Evolutionary conservation across 1,140 invertebrate genomes (phyloP).

Genomic region (Pseudomyrmex cubaensis): DNA sequence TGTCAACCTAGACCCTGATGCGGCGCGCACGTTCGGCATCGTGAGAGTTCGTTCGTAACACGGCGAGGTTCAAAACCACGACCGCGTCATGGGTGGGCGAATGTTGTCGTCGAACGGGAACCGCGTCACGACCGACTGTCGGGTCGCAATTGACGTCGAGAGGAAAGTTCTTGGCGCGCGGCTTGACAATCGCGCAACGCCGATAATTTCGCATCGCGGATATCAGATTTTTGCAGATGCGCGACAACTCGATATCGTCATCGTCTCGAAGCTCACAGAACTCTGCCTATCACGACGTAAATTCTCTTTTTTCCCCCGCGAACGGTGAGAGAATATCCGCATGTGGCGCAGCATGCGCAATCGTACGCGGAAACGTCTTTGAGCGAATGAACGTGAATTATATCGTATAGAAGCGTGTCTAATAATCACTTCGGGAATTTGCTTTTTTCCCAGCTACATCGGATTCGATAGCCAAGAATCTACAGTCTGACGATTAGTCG

Average conservation of each 20-base stretch:
- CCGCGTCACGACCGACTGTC: slow-evolving; percentile 53
- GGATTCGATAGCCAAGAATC: slow-evolving; percentile 22
- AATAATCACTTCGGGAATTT: slow-evolving; percentile 16
- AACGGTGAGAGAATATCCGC: slow-evolving; percentile 24
- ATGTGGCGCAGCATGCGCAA: background rate
- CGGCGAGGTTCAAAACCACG: slow-evolving; percentile 55
- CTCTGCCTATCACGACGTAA: slow-evolving; percentile 12
- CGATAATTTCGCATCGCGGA: slow-evolving; percentile 37
- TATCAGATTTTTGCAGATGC: slow-evolving; percentile 7
- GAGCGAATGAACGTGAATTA: slow-evolving; percentile 35
- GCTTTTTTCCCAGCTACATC: background rate
- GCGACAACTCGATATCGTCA: slow-evolving; percentile 2
- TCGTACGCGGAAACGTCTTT: slow-evolving; percentile 39
- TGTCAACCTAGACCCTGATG: slow-evolving; percentile 42
- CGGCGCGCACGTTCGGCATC: slow-evolving; percentile 59
- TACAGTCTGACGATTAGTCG: slow-evolving; percentile 20
- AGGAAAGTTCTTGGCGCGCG: background rate
- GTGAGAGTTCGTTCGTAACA: slow-evolving; percentile 17
- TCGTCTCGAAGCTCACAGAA: background rate
- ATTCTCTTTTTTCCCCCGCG: slow-evolving; percentile 14
- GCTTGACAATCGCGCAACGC: slow-evolving; percentile 13
- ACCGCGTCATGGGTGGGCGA: slow-evolving; percentile 63
- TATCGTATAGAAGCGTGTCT: slow-evolving; percentile 12
- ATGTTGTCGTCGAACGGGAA: slow-evolving; percentile 57
- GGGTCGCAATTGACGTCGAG: slow-evolving; percentile 28